Conservation (phyloP, 1,140 invertebrate species). For the Pseudoatta argentina region DNA sequence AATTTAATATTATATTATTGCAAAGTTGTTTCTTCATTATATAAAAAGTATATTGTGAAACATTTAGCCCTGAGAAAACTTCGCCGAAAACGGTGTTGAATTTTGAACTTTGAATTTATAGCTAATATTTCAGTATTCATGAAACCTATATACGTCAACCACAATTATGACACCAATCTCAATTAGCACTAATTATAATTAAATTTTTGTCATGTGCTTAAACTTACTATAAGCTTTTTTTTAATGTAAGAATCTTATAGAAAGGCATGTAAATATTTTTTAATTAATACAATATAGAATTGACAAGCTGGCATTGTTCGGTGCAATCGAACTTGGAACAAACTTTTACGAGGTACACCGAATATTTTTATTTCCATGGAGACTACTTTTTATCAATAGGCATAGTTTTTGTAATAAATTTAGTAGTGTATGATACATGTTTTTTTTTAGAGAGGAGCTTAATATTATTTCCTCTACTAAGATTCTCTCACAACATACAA, state of each 20-base stretch:
- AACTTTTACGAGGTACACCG: neutral
- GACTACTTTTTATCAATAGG: constrained; percentile 23
- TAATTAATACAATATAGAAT: constrained; percentile 14
- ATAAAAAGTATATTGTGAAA: constrained; percentile 60
- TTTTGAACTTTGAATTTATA: constrained; percentile 16
- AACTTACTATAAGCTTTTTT: neutral
- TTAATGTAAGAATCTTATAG: neutral
- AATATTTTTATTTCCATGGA: neutral
- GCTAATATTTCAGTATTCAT: neutral
- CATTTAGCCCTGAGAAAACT: constrained; percentile 62
- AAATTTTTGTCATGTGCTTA: neutral
- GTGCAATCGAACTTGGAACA: neutral
- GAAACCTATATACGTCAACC: neutral
- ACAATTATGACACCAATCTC: neutral
- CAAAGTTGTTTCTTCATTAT: constrained; percentile 48
- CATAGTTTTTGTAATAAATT: constrained; percentile 15
- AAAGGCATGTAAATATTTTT: neutral
- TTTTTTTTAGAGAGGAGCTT: neutral
- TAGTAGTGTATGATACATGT: neutral
- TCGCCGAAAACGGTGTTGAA: constrained; percentile 33
- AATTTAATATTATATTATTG: constrained; percentile 37
- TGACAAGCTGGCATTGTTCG: neutral
- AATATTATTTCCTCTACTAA: constrained; percentile 11
- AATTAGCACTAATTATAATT: neutral
- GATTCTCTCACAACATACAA: constrained; percentile 12